Evolutionary conservation across 2,888 invertebrate species (phyloP), one percentile per base, ranked within the genome.

Genomic region (Melanotus villosus): DNA sequence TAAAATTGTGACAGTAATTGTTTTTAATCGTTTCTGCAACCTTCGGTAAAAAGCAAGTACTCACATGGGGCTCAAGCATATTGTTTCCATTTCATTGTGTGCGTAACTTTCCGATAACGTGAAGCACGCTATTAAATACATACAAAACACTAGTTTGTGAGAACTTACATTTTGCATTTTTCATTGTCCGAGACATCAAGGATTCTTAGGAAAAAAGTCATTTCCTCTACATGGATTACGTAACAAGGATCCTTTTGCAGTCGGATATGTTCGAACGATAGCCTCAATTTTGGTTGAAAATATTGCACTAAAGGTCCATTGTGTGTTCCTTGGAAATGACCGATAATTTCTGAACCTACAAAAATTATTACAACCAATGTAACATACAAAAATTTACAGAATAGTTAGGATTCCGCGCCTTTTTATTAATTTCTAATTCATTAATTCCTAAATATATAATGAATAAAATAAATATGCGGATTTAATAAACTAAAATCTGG

Each of bases 261-360:
- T 21, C 77, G 68, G 5, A 80, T 62, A 67, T 78, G 76, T 34
- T 72, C 76, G 18, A 81, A 73, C n/a, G 71, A 70, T 45, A 83
- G 68, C 64, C 73, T 74, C 2, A 83, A 57, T 50, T 78, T 77
- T 2, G 80, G 68, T 36, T 78, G 81, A 65, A 84, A 84, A 68
- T 83, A 84, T 67, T 84, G 84, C 10, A 82, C 73, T 7, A 84
- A 70, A 1, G 84, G 84, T 12, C 83, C 84, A 26, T 77, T 75
- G 68, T 84, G 84, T 19, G 43, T 68, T 16, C 69, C 72, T 75
- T 81, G 79, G 71, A 84, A 84, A 73, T 84, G 84, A 38, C 80
- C 73, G 34, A 81, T 76, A 54, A 82, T 64, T 32, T 78, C 72
- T 18, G 73, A 64, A n/a, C 77, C 81, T 82, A 60, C 63, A 79